Evolutionary conservation across 2,888 invertebrate species (phyloP), one percentile per base, ranked within the genome.

Genomic region (Encarsia formosa): DNA sequence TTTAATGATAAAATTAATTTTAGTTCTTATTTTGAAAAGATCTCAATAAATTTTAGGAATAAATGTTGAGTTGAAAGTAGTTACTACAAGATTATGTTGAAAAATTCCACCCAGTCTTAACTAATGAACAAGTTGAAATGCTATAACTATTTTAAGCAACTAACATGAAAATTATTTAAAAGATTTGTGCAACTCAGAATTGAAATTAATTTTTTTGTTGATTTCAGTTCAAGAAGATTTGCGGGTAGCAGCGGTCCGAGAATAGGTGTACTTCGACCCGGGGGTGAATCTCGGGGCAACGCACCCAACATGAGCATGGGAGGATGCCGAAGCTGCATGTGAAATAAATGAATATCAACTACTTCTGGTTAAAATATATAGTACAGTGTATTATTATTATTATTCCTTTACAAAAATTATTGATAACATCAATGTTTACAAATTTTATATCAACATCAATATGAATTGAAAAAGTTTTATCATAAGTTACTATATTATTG

Each of bases 321-420:
- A 29, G 69, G 70, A 13, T 70, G 70, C 39, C 62, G 61, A 26
- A 68, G 66, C 50, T 70, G 68, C 34, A 55, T 51, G 52, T 52
- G 19, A 55, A 48, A 6, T 38, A 13, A 8, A 22, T 19, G 3
- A 22, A 18, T 29, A 29, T 29, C n/a, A n/a, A n/a, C n/a, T n/a
- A n/a, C n/a, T n/a, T n/a, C n/a, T n/a, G n/a, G n/a, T n/a, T n/a
- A n/a, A n/a, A n/a, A n/a, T n/a, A n/a, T 34, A n/a, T 37, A 46
- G 51, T 37, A 47, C 47, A 35, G 9, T 22, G 5, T 29, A 34
- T 42, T 45, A 31, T 38, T 53, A 20, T 62, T n/a, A n/a, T n/a
- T n/a, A n/a, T n/a, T n/a, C n/a, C n/a, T n/a, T n/a, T n/a, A n/a
- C n/a, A 60, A 59, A 59, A 20, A 57, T 56, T 42, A 54, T 29